These are phyloP conservation scores for Amphimallon solstitiale DNA, from an alignment of 2,888 invertebrate species.

Conservation along the genomic window DNA sequence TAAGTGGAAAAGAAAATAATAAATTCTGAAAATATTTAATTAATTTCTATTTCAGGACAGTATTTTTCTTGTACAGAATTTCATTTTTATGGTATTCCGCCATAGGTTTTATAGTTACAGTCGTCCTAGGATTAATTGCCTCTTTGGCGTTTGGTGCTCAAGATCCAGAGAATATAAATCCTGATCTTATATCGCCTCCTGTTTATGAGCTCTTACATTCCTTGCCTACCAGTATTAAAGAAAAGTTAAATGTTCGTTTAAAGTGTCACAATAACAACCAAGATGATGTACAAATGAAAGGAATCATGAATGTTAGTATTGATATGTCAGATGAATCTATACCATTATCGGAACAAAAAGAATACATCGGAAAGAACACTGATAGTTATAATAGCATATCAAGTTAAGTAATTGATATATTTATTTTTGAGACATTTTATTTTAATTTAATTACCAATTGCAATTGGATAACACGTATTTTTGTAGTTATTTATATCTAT, in stretches of 20 bases:
- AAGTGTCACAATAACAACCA: conserved; percentile 44
- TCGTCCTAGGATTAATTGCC: conserved; percentile 76
- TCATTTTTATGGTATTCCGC: conserved; percentile 93
- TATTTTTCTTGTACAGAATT: conserved; percentile 71
- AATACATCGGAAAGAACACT: conserved; percentile 34
- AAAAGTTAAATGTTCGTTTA: conserved; percentile 54
- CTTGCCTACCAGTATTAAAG: conserved; percentile 65
- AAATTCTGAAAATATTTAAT: conserved; percentile 2
- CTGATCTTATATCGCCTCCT: conserved; percentile 76
- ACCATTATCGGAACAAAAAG: conserved; percentile 5
- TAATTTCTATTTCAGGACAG: conserved; percentile 42
- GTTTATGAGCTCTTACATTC: conserved; percentile 67
- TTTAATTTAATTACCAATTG: neutral
- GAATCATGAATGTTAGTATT: conserved; percentile 52
- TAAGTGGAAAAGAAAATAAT: neutral
- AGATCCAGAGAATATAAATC: conserved; percentile 71
- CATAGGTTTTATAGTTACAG: conserved; percentile 78
- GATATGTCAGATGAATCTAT: conserved; percentile 51
- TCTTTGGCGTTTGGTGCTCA: conserved; percentile 75
- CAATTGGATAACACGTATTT: neutral
- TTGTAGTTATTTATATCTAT: conserved; percentile 22
- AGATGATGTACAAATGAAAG: conserved; percentile 43
- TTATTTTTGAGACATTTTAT: neutral
- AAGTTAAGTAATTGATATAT: neutral
- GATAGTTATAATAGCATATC: conserved; percentile 34